These are phyloP conservation scores for Cryptops parisi DNA, from an alignment of 2,888 invertebrate species.

Conservation along the genomic window DNA sequence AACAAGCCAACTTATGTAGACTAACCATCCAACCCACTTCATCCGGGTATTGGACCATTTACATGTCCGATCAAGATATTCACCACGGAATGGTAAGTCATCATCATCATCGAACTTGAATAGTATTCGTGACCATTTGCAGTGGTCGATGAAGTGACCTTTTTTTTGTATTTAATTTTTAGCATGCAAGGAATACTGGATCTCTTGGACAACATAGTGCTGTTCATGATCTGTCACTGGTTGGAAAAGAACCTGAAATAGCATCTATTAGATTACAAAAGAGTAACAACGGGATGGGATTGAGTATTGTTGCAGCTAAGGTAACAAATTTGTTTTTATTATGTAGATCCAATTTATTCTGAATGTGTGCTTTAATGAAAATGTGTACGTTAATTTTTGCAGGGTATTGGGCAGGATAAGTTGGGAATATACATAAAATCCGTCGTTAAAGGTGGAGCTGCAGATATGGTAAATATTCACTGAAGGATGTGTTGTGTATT, in stretches of 20 bases:
- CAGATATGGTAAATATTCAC: slow-evolving; percentile 33
- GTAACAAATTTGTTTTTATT: too few species aligned
- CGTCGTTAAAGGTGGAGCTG: slow-evolving; percentile 63
- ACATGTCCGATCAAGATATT: slow-evolving; percentile 45
- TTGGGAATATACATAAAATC: slow-evolving; percentile 98
- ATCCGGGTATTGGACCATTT: slow-evolving; percentile 89
- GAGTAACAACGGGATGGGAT: slow-evolving; percentile 91
- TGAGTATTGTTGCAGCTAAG: slow-evolving; percentile 97
- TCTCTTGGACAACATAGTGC: slow-evolving; percentile 15
- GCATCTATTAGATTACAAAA: slow-evolving; percentile 81
- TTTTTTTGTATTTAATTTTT: slow-evolving; percentile 1
- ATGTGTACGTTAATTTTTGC: slow-evolving; percentile 23
- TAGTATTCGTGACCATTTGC: background rate
- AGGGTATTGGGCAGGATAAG: slow-evolving; percentile 63
- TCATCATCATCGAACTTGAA: background rate
- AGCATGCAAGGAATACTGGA: slow-evolving; percentile 15
- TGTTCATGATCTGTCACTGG: slow-evolving; percentile 14
- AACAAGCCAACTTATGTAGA: slow-evolving; percentile 71
- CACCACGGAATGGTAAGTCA: slow-evolving; percentile 3
- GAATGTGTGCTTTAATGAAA: background rate
- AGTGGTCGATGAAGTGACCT: slow-evolving; percentile 3
- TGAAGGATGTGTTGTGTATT: background rate
- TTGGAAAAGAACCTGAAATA: slow-evolving; percentile 47
- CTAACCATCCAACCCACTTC: slow-evolving; percentile 81
- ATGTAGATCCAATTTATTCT: too few species aligned